A percentile compares a stretch with the other conserved stretches of the same genome.
Conservation (phyloP, 2,797 vertebrate genomes). For the Neoniphon sammara region DNA sequence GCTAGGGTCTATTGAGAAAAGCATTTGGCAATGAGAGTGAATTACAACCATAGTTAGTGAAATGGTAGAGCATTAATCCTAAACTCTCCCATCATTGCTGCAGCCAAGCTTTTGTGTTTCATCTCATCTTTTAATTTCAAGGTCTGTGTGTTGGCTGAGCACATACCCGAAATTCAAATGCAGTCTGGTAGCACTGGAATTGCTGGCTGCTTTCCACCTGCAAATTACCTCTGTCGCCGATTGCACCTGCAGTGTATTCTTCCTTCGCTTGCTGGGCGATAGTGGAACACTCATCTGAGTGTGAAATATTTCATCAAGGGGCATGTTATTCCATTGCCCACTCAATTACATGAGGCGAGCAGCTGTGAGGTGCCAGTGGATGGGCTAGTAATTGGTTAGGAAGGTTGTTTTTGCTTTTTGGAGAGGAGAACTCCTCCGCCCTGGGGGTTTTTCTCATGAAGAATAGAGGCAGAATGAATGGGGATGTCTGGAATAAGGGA, state of each 20-base stretch:
- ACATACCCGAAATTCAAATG: slow-evolving; percentile 52
- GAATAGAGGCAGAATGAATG: slow-evolving; percentile 59
- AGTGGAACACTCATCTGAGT: slow-evolving; percentile 71
- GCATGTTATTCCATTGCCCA: slow-evolving; percentile 80
- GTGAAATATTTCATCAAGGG: slow-evolving; percentile 81
- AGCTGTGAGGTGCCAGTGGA: slow-evolving; percentile 74
- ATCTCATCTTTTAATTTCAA: slow-evolving; percentile 79
- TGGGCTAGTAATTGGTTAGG: slow-evolving; percentile 78
- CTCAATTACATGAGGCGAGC: slow-evolving; percentile 78
- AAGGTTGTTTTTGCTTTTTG: slow-evolving; percentile 70
- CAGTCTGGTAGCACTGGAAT: slow-evolving; percentile 41
- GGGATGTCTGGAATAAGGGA: slow-evolving; percentile 60
- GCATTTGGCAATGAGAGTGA: slow-evolving; percentile 68
- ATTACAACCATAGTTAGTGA: slow-evolving; percentile 69
- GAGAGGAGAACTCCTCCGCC: slow-evolving; percentile 32
- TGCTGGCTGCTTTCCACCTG: slow-evolving; percentile 71
- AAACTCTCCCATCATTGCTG: slow-evolving; percentile 47
- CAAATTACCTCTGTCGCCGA: slow-evolving; percentile 70
- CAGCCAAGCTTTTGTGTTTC: slow-evolving; percentile 69
- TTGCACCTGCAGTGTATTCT: slow-evolving; percentile 72
- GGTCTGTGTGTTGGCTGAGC: slow-evolving; percentile 67
- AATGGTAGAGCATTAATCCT: slow-evolving; percentile 71
- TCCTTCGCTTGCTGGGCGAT: slow-evolving; percentile 48
- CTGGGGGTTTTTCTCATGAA: slow-evolving; percentile 44
- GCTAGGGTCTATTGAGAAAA: slow-evolving; percentile 63